Evolutionary conservation across 2,888 invertebrate species (phyloP), one percentile per base, ranked within the genome.

Genomic region (Megastigmus dorsalis): DNA sequence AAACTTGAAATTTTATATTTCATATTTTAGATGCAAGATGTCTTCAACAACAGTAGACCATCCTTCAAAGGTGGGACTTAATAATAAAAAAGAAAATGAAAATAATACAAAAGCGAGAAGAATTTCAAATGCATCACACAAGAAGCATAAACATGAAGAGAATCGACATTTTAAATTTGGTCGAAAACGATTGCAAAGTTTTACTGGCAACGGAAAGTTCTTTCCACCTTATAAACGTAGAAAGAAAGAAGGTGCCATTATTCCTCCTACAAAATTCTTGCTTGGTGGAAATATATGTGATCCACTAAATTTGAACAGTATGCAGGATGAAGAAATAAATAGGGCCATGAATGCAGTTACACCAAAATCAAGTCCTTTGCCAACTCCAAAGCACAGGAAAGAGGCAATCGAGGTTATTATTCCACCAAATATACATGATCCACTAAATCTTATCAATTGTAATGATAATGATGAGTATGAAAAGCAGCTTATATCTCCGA

Each of bases 221-320:
- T 93, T 93, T 85, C 90, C 93, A 57, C 93, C 93, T 0, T 92
- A 93, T 81, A 94, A 94, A 82, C 91, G 94, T 71, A 91, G 93
- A 62, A 92, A 94, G 79, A 94, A 94, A 82, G 92, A 93, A 79
- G 86, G 85, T n/a, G 91, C 91, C 68, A 92, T 94, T 79, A 95
- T 96, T 82, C 93, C 96, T 63, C 97, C 98, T 0, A 96, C 96
- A 0, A 97, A 97, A 88, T 98, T 98, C 89, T 89, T 97, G 3
- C 91, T 98, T 1, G 98, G 98, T 52, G 98, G 98, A 7, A 98
- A 97, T 88, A 97, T 97, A 80, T 94, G 94, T 80, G 98, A 98
- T 90, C 98, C 98, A 0, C 89, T 98, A 54, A 98, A 98, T 89
- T 89, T 98, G 75, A 97, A 96, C 84, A 97, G 97, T 84, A 90